Percentiles rank a stretch among this genome's conserved stretches.
These are phyloP conservation scores for Brachionus angularis DNA, from an alignment of 1,140 invertebrate species.

Conservation along the genomic window DNA sequence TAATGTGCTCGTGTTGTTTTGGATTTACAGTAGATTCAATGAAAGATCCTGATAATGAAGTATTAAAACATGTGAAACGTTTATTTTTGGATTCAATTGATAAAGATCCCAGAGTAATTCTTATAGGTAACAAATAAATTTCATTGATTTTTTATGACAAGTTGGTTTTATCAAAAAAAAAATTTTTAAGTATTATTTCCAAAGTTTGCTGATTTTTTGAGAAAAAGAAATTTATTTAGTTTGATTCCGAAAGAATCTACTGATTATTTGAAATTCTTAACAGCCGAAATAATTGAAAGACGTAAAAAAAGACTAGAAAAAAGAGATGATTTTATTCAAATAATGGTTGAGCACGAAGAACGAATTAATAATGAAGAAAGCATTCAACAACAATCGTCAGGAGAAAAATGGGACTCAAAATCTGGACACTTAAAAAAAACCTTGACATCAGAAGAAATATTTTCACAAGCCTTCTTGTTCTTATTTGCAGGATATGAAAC, in stretches of 20 bases:
- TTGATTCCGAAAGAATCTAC: not conserved
- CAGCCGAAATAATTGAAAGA: constrained; percentile 8
- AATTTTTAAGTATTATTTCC: constrained; percentile 2
- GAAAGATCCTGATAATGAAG: not conserved
- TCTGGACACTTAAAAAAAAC: constrained; percentile 27
- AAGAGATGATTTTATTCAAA: constrained; percentile 42
- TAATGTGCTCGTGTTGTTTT: constrained; percentile 23
- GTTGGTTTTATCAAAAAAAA: not conserved
- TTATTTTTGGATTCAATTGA: constrained; percentile 7
- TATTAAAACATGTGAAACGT: constrained; percentile 7
- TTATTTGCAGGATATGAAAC: no score
- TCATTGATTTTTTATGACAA: no score
- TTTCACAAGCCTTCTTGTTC: no score
- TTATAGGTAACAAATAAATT: not conserved
- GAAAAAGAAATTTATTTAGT: not conserved
- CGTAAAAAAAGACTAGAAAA: constrained; percentile 1
- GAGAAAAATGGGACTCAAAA: not conserved
- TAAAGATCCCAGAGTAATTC: not conserved
- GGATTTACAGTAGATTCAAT: constrained; percentile 21
- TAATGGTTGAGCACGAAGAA: constrained; percentile 41
- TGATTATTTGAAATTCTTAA: not conserved
- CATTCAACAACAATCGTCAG: not conserved
- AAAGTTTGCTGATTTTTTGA: constrained; percentile 6
- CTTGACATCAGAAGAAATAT: constrained; percentile 63
- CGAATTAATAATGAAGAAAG: not conserved